Base-by-base conservation (phyloP, 2,797 vertebrate genomes). In the Lacerta agilis region DNA sequence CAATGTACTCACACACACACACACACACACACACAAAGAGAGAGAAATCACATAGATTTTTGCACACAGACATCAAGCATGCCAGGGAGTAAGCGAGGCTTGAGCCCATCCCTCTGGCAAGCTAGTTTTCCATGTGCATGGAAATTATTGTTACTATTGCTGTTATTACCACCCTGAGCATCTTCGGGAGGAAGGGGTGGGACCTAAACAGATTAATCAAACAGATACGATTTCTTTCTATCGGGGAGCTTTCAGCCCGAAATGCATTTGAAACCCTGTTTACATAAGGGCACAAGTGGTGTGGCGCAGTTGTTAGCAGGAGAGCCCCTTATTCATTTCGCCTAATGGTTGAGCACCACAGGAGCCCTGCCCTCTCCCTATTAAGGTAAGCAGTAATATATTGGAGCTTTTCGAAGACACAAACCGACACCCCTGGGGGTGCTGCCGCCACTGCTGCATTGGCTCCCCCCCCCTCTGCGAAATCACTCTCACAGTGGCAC, bases 341-440 rank as follows among this genome's bases (percentile, higher is more conserved):
- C 91, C 94, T 93, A 92, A 95, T 93, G 94, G 94, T 91, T 92
- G 88, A 86, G 66, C 92, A 91, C 90, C 80, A 87, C 89, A 87
- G 93, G 94, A 95, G 90, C 92, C 89, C 87, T 90, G 82, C 93
- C 94, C 91, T 85, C 89, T 88, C 92, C 89, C 94, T 94, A 94
- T 96, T 96, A 94, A 95, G 94, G 92, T 91, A 92, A n/a, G 89
- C 87, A 89, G 92, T 94, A 94, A 95, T 91, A 92, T 94, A 90
- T 92, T 89, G 93, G 91, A 93, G 93, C 92, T 88, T 93, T 89
- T 88, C 89, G 83, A 93, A 94, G 93, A 94, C 89, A 94, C 93
- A 92, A 94, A 89, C 17, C 0, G 92, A 2, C 7, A 93, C 92
- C 86, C 91, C 87, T 85, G 75, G 82, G 93, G 85, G 86, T 90